phyloP scores from a whole-genome alignment of 2,888 invertebrate genomes.

The Silvanus unidentatus region DNA sequence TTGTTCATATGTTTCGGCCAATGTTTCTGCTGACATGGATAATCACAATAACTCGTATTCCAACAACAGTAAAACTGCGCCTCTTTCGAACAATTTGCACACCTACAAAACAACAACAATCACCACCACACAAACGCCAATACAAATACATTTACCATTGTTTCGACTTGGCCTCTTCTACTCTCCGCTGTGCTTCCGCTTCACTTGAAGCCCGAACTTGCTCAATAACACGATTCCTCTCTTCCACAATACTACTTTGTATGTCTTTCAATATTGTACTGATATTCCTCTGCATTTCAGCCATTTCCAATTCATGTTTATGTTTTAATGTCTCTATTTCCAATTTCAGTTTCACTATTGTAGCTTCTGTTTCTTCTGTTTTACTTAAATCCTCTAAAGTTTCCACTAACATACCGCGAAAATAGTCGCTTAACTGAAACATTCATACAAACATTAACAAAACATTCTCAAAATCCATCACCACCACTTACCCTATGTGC shows the following conservation, averaged over 20 bases:
- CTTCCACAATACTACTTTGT: conserved; percentile 45
- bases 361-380: conserved; percentile 52
- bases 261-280: conserved; percentile 40
- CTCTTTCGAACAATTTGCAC: conserved; percentile 79
- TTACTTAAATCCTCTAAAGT: conserved; percentile 58
- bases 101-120: conserved; percentile 47
- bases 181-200: conserved; percentile 61
- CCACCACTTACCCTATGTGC: conserved; percentile 40
- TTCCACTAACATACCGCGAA: conserved; percentile 64
- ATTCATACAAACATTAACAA: too few species aligned
- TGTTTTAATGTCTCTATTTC: conserved; percentile 68
- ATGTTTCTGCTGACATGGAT: conserved; percentile 79
- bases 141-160: conserved; percentile 60
- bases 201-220: conserved; percentile 64
- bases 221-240: conserved; percentile 58
- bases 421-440: conserved; percentile 66
- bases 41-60: conserved; percentile 93
- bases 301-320: conserved; percentile 67
- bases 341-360: conserved; percentile 55
- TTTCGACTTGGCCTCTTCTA: conserved; percentile 76
- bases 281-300: conserved; percentile 51
- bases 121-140: not conserved
- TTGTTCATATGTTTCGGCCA: conserved; percentile 71
- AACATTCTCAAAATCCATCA: too few species aligned
- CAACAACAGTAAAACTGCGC: conserved; percentile 93